These are phyloP conservation scores for Actinia tenebrosa DNA, from an alignment of 64 coral and sea anemone genomes.

Conservation along the genomic window DNA sequence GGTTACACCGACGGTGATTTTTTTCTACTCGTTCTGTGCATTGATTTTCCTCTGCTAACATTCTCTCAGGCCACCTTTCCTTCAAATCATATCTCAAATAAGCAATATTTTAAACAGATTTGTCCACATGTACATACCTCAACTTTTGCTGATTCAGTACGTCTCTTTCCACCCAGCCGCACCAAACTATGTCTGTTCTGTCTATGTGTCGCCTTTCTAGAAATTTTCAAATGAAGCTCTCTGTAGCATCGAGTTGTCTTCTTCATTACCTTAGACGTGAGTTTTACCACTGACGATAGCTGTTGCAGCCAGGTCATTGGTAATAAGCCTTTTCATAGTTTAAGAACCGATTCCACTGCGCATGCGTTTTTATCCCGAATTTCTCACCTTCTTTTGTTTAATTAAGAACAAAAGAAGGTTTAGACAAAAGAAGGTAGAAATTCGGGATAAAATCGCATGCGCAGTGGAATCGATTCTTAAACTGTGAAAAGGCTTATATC, in stretches of 20 bases:
- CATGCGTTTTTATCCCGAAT: too few relatives aligned
- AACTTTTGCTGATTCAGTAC: not conserved
- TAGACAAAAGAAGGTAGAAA: too few relatives aligned
- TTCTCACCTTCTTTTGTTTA: too few relatives aligned
- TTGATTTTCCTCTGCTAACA: too few relatives aligned
- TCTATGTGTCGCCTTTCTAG: not conserved
- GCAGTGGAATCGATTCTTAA: too few relatives aligned
- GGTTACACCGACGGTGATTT: too few relatives aligned
- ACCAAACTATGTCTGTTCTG: not conserved
- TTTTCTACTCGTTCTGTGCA: too few relatives aligned
- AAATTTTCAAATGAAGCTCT: not conserved
- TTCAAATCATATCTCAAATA: not conserved
- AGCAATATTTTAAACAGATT: not conserved
- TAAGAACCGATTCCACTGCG: too few relatives aligned
- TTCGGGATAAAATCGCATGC: too few relatives aligned
- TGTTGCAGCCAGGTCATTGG: not conserved
- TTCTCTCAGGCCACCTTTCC: too few relatives aligned
- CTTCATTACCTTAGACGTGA: not conserved
- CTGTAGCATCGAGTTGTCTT: not conserved
- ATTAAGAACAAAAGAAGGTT: too few relatives aligned
- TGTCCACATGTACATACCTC: not conserved
- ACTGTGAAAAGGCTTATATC: not conserved
- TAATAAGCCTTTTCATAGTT: not conserved
- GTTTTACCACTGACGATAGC: not conserved
- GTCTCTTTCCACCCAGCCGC: not conserved